Evolutionary conservation across 2,113 vertebrate genomes (phyloP).

Genomic region (Puma concolor): DNA sequence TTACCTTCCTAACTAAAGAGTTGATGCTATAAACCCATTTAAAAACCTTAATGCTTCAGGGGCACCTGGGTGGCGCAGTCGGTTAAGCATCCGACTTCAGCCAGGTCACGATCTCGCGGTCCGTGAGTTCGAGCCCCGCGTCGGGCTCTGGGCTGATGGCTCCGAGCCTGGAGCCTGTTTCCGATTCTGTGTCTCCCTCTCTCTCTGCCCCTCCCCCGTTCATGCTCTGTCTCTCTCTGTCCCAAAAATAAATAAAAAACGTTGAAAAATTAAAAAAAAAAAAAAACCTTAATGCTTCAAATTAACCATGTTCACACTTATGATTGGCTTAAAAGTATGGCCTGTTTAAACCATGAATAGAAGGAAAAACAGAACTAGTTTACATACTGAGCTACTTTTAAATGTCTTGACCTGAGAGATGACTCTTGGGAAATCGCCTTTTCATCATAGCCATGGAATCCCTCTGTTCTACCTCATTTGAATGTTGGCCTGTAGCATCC

Average conservation of each 20-base stretch:
- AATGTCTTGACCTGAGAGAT: slow-evolving; percentile 76
- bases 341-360: slow-evolving; percentile 76
- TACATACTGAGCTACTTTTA: slow-evolving; percentile 82
- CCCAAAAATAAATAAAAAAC: no score
- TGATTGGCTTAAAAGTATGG: slow-evolving; percentile 73
- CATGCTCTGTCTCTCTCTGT: no score
- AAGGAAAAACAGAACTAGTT: slow-evolving; percentile 83
- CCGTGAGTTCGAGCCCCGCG: no score
- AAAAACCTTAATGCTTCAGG: slow-evolving; percentile 77
- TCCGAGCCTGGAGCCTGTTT: no score
- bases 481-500: slow-evolving; percentile 42
- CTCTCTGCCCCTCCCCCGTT: no score
- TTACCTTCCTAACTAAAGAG: slow-evolving; percentile 40
- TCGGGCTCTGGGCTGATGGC: no score
- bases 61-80: no score
- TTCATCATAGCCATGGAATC: slow-evolving; percentile 68
- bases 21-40: slow-evolving; percentile 61
- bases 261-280: no score
- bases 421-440: slow-evolving; percentile 82
- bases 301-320: slow-evolving; percentile 78
- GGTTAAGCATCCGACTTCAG: no score
- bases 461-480: slow-evolving; percentile 75
- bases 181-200: no score
- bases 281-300: slow-evolving; percentile 77
- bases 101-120: no score